Conservation (phyloP, 2,888 invertebrate species). For the Acanthoscelides obtectus region DNA sequence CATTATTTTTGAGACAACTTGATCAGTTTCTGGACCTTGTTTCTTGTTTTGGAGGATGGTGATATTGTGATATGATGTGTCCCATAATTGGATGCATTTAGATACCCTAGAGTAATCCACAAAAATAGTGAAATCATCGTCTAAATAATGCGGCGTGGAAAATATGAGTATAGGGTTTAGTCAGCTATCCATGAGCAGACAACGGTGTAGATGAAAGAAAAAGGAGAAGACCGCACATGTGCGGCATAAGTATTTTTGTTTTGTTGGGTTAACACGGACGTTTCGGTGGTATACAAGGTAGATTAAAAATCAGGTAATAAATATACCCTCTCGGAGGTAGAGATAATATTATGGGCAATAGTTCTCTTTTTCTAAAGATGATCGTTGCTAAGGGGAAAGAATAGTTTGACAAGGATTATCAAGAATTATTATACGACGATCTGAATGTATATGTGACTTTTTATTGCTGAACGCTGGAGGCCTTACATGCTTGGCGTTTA, state of each 20-base stretch:
- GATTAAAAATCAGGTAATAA: neutral
- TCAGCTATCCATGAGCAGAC: no score
- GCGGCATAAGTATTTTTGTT: neutral
- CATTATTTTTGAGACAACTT: no score
- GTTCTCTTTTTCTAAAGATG: neutral
- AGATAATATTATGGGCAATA: neutral
- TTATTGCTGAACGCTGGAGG: neutral
- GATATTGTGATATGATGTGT: no score
- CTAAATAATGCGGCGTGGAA: no score
- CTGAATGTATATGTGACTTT: neutral
- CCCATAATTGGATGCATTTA: no score
- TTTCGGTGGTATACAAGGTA: neutral
- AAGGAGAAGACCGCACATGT: neutral
- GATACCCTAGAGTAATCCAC: no score
- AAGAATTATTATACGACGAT: neutral
- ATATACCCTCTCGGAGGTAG: neutral
- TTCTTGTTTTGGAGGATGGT: no score
- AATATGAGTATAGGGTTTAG: no score
- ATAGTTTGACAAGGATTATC: neutral
- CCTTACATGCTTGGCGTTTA: neutral
- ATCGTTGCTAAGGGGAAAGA: neutral
- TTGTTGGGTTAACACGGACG: neutral
- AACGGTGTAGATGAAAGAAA: neutral
- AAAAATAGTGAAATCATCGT: no score
- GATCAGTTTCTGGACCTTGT: no score